Evolutionary conservation across 37 sponge, comb jelly and placozoan species (phyloP).

Genomic region (Tethya wilhelma): DNA sequence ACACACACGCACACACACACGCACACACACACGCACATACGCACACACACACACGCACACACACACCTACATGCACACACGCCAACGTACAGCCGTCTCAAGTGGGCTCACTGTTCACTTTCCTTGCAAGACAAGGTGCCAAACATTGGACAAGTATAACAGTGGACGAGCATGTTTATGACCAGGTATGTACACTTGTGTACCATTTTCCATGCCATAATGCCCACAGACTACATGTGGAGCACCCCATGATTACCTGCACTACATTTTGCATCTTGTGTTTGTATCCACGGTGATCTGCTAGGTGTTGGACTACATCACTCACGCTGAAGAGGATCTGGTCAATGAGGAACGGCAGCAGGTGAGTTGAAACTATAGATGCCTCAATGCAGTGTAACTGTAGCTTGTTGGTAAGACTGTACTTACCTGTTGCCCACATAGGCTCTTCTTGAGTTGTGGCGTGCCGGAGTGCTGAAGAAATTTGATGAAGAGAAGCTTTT

Average conservation of each 20-base stretch:
- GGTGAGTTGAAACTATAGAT: constrained; percentile 25
- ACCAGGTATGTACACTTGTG: constrained; percentile 77
- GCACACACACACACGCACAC: too few species aligned
- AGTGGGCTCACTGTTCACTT: constrained; percentile 85
- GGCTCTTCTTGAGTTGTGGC: constrained; percentile 82
- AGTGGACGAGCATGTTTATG: constrained; percentile 66
- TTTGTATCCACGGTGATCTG: background rate
- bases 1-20: too few species aligned
- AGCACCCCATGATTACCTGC: too few species aligned
- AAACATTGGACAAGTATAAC: constrained; percentile 51
- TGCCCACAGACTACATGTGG: background rate
- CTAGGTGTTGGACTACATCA: constrained; percentile 78
- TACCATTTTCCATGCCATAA: too few species aligned
- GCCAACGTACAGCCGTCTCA: constrained; percentile 77
- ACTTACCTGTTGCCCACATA: too few species aligned
- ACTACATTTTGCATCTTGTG: too few species aligned
- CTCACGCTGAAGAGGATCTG: constrained; percentile 72
- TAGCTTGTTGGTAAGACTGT: background rate
- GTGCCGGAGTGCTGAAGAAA: constrained; percentile 68
- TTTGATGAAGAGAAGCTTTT: constrained; percentile 82
- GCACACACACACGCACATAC: too few species aligned
- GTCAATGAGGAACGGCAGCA: constrained; percentile 85
- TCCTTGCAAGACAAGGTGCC: constrained; percentile 84
- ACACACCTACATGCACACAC: too few species aligned
- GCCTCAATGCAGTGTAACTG: background rate